phyloP scores from a whole-genome alignment of 2,888 invertebrate species.

The Chorisops tibialis region DNA sequence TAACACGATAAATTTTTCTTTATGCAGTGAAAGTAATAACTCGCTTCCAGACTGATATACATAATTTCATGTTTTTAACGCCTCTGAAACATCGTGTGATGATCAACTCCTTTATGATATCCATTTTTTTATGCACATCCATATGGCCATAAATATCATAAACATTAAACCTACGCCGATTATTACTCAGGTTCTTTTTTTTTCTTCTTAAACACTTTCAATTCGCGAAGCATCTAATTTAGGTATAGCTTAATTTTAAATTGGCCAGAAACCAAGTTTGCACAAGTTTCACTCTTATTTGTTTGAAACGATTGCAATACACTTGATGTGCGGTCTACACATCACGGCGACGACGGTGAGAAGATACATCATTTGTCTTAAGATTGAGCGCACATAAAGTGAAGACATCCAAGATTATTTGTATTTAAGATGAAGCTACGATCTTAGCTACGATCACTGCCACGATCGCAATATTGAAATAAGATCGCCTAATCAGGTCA shows the following conservation, averaged over 20 bases:
- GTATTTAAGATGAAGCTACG: not conserved
- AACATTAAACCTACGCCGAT: no score
- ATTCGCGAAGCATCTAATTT: not conserved
- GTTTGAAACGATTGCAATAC: not conserved
- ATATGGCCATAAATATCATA: no score
- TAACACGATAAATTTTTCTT: slow-evolving; percentile 1
- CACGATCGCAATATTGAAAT: slow-evolving; percentile 1
- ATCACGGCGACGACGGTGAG: no score
- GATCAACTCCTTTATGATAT: no score
- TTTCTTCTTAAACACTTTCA: slow-evolving; percentile 9
- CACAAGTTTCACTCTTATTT: slow-evolving; percentile 17
- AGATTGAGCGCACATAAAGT: no score
- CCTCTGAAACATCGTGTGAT: no score
- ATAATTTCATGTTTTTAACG: no score
- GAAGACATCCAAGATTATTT: no score
- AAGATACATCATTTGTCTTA: no score
- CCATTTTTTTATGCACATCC: no score
- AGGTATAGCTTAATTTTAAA: not conserved
- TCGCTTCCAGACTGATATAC: not conserved
- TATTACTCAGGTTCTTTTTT: not conserved
- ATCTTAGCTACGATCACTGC: not conserved
- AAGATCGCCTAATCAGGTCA: slow-evolving; percentile 9
- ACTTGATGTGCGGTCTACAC: no score
- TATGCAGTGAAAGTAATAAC: slow-evolving; percentile 20
- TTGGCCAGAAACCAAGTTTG: not conserved